Evolutionary conservation across 30 jellyfish, hydroid and myxozoan genomes (phyloP).

Genomic region (Nemopilema nomurai): DNA sequence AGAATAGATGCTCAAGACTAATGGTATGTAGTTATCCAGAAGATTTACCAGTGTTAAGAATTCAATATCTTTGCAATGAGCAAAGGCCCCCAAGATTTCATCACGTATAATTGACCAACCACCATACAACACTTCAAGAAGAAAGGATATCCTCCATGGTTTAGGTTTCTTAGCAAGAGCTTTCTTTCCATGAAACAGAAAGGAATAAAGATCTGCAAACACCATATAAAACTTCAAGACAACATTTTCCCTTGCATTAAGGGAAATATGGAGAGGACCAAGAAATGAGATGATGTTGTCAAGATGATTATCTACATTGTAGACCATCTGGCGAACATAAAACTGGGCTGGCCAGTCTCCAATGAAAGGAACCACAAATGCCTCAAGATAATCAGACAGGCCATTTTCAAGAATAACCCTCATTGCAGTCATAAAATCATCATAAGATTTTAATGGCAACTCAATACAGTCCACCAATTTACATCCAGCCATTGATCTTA

Average conservation of each 20-base stretch:
- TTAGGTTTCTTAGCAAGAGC: slow-evolving; percentile 44
- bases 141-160: slow-evolving; percentile 37
- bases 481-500: neutral
- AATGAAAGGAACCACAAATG: slow-evolving; percentile 15
- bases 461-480: slow-evolving; percentile 21
- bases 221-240: slow-evolving; percentile 1
- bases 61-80: slow-evolving; percentile 12
- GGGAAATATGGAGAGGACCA: slow-evolving; percentile 25
- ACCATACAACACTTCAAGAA: slow-evolving; percentile 31
- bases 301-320: slow-evolving; percentile 4
- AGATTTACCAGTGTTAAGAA: too few species aligned
- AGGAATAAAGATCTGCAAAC: slow-evolving; percentile 25
- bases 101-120: slow-evolving; percentile 28
- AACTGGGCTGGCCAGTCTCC: slow-evolving; percentile 42
- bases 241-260: slow-evolving; percentile 9
- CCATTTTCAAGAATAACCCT: slow-evolving; percentile 7
- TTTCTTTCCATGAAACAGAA: slow-evolving; percentile 24
- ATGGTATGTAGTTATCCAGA: too few species aligned
- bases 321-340: slow-evolving; percentile 34
- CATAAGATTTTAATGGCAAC: slow-evolving; percentile 41
- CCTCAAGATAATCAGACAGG: slow-evolving; percentile 9
- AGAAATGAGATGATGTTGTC: slow-evolving; percentile 13
- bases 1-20: too few species aligned
- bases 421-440: slow-evolving; percentile 2
- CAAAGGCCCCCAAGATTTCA: slow-evolving; percentile 11